These are phyloP conservation scores for Ecdyonurus torrentis DNA, from an alignment of 2,888 invertebrate species.

Conservation along the genomic window DNA sequence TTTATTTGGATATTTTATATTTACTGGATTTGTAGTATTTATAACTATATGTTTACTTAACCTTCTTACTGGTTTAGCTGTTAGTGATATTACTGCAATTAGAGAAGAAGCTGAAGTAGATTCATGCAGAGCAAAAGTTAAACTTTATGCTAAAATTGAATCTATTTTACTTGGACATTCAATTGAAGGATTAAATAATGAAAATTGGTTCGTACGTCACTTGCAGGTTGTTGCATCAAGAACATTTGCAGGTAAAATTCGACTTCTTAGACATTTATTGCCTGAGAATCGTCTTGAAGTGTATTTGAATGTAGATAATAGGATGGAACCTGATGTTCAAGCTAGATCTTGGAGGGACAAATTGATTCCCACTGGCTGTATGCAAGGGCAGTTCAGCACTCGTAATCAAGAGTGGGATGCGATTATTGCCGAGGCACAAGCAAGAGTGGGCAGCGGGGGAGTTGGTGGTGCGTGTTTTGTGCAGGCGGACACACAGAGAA, in stretches of 20 bases:
- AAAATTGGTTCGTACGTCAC: not conserved
- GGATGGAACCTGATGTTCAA: not conserved
- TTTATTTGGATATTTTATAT: slow-evolving; percentile 53
- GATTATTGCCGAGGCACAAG: not conserved
- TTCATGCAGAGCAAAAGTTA: slow-evolving; percentile 51
- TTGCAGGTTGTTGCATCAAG: not conserved
- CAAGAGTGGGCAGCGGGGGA: not conserved
- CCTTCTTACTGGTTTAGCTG: slow-evolving; percentile 67
- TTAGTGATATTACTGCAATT: slow-evolving; percentile 61
- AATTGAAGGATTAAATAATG: not conserved
- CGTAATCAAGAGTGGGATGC: not conserved
- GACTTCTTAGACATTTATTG: not conserved
- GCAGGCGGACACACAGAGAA: not conserved
- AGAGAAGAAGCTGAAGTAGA: slow-evolving; percentile 64
- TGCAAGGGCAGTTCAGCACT: not conserved
- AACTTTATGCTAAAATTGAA: slow-evolving; percentile 57
- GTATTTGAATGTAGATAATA: not conserved
- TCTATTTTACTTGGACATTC: slow-evolving; percentile 40
- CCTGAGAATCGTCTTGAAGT: not conserved
- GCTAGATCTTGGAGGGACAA: not conserved
- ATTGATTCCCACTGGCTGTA: not conserved
- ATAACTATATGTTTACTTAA: slow-evolving; percentile 71
- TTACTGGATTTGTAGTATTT: slow-evolving; percentile 64
- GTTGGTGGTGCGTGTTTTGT: not conserved
- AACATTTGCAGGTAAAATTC: not conserved